Conservation (phyloP, 2,797 vertebrate genomes). For the Phalloptychus januarius region DNA sequence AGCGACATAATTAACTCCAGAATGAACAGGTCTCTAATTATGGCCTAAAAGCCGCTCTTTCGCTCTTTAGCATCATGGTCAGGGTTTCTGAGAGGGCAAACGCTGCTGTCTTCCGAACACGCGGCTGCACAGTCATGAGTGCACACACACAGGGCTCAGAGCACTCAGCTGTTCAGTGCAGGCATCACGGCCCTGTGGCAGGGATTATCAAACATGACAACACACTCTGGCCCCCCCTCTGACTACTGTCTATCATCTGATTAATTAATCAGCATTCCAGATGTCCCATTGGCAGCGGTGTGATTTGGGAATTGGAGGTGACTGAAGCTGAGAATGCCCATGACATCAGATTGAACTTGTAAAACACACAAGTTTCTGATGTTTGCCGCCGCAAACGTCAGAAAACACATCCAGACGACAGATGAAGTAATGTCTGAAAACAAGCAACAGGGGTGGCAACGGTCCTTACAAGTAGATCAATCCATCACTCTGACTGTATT, state of each 20-base stretch:
- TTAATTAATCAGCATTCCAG: slow-evolving; percentile 62
- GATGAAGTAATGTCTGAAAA: slow-evolving; percentile 27
- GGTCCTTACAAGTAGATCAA: slow-evolving; percentile 14
- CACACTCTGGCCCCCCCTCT: slow-evolving; percentile 23
- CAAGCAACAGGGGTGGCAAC: slow-evolving; percentile 4
- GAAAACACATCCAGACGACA: not conserved
- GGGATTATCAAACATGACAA: slow-evolving; percentile 58
- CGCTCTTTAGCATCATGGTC: slow-evolving; percentile 48
- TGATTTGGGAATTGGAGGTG: slow-evolving; percentile 6
- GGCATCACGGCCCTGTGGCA: slow-evolving; percentile 32
- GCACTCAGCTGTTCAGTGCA: slow-evolving; percentile 47
- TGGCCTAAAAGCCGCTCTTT: slow-evolving; percentile 57
- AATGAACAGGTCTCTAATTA: slow-evolving; percentile 69
- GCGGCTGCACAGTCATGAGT: slow-evolving; percentile 10
- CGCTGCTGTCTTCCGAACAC: slow-evolving; percentile 35
- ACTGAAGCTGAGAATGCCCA: not conserved
- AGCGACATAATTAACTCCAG: slow-evolving; percentile 68
- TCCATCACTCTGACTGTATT: slow-evolving; percentile 13
- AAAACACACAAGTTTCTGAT: not conserved
- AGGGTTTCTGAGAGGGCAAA: slow-evolving; percentile 34
- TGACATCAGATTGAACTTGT: slow-evolving; percentile 2
- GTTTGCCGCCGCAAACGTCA: not conserved
- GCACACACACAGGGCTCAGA: slow-evolving; percentile 28
- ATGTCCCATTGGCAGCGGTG: slow-evolving; percentile 29
- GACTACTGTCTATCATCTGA: slow-evolving; percentile 42